Evolutionary conservation across 1,140 invertebrate genomes (phyloP).

Genomic region (Drosophila grimshawi): DNA sequence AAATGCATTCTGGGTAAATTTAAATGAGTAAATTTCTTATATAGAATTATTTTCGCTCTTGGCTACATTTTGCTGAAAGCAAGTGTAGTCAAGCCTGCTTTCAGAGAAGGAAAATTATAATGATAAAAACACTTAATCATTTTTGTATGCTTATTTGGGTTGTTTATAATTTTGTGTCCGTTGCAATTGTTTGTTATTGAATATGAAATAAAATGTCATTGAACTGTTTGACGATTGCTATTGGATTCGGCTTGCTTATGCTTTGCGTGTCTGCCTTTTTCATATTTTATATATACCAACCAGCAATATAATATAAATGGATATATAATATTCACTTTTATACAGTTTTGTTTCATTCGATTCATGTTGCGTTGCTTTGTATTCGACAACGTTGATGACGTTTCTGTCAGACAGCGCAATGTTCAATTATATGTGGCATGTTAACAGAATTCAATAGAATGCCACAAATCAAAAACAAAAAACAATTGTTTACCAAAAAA

Average conservation of each 20-base stretch:
- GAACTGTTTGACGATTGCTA: conserved; percentile 56
- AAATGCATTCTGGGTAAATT: too few relatives aligned
- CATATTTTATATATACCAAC: conserved; percentile 39
- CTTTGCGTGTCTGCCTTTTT: conserved; percentile 55
- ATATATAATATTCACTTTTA: conserved; percentile 48
- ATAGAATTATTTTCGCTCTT: too few relatives aligned
- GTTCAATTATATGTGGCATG: conserved; percentile 49
- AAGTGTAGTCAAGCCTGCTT: too few relatives aligned
- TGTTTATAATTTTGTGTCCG: conserved; percentile 33
- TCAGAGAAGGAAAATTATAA: too few relatives aligned
- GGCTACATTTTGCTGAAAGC: too few relatives aligned
- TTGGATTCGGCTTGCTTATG: conserved; percentile 36
- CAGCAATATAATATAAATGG: conserved; percentile 8
- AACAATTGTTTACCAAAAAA: conserved; percentile 67
- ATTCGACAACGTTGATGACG: conserved; percentile 45
- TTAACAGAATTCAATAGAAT: conserved; percentile 61
- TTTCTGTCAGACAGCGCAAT: conserved; percentile 32
- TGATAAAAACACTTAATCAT: too few relatives aligned
- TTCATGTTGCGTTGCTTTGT: conserved; percentile 50
- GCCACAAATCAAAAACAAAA: conserved; percentile 5
- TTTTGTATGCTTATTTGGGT: conserved; percentile 14
- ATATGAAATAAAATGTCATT: conserved; percentile 65
- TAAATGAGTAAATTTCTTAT: too few relatives aligned
- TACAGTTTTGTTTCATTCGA: conserved; percentile 50
- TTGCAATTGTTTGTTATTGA: conserved; percentile 73